A percentile compares a stretch with the other conserved stretches of the same genome.
Conservation (phyloP, 2,113 vertebrate species). For the Ciconia stormi region DNA sequence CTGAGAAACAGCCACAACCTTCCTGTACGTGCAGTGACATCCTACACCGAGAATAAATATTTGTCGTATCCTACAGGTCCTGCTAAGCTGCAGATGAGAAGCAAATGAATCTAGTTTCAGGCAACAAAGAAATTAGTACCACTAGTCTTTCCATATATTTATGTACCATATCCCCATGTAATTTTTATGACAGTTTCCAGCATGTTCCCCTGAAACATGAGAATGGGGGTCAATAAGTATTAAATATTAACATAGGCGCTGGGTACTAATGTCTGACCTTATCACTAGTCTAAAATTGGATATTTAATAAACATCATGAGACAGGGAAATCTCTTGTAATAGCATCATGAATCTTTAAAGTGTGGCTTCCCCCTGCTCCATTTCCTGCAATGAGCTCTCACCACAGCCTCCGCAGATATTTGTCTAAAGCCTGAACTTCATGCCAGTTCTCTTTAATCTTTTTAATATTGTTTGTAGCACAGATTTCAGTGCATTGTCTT, state of each 20-base stretch:
- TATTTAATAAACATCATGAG: slow-evolving; percentile 25
- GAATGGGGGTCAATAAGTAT: neutral
- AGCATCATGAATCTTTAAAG: slow-evolving; percentile 28
- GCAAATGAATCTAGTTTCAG: neutral
- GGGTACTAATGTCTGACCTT: neutral
- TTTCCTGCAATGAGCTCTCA: neutral
- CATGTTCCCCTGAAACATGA: neutral
- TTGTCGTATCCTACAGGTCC: neutral
- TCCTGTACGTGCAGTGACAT: neutral
- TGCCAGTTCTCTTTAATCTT: neutral
- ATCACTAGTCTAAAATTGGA: neutral
- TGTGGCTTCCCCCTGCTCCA: neutral
- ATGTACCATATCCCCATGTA: neutral
- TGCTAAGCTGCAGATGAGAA: neutral
- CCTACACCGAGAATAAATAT: neutral
- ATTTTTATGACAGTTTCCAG: neutral
- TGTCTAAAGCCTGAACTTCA: neutral
- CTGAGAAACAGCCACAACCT: neutral
- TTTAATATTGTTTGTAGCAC: neutral
- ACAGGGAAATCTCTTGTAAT: slow-evolving; percentile 4
- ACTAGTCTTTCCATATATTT: neutral
- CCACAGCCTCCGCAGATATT: neutral
- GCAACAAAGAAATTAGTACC: neutral
- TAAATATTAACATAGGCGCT: slow-evolving; percentile 17
- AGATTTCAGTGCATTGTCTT: neutral